Base-by-base conservation (phyloP, 2,797 vertebrate species). In the Anisognathus igniventris region DNA sequence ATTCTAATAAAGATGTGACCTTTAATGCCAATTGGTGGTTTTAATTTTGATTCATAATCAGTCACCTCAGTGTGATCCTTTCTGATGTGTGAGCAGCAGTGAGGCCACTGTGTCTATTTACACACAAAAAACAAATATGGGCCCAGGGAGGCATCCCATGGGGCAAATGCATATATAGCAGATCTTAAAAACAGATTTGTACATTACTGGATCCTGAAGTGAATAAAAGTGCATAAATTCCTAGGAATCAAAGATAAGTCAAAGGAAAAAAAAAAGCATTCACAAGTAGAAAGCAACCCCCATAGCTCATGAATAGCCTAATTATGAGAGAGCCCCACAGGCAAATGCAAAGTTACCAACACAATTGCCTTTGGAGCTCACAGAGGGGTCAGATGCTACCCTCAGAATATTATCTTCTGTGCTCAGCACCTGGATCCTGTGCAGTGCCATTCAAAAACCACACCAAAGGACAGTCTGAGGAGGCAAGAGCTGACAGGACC, bases 1-100 rank as follows among this genome's bases (percentile, higher is more conserved):
- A 98, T 97, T 98, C 96, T 98, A 98, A 98, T 98, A 98, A 98
- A 98, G 96, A 95, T 80, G 80, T 98, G 98, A 97, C 97, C 97
- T 98, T 98, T 98, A 97, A 97, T 97, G 96, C 91, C 96, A 98
- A 98, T 96, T 88, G 96, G 94, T 96, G 89, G 91, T 97, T 98
- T 97, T 97, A 97, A 98, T 98, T 98, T 97, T 96, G 93, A 96
- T 96, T 97, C 95, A 75, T 95, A 95, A 97, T 97, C 97, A 98
- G 96, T 97, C 96, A 97, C 92, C 94, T 95, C 95, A 75, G 75
- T 53, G 47, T 97, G 96, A 98, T 96, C 90, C 85, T 91, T 87
- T 90, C 92, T 97, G 86, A 90, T 95, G 93, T 93, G 94, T 75
- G 90, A 96, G 92, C 94, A 79, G 89, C 80, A 73, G 94, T 79